Conservation (phyloP, 2,797 vertebrate genomes). For the Smutsia temminckii region DNA sequence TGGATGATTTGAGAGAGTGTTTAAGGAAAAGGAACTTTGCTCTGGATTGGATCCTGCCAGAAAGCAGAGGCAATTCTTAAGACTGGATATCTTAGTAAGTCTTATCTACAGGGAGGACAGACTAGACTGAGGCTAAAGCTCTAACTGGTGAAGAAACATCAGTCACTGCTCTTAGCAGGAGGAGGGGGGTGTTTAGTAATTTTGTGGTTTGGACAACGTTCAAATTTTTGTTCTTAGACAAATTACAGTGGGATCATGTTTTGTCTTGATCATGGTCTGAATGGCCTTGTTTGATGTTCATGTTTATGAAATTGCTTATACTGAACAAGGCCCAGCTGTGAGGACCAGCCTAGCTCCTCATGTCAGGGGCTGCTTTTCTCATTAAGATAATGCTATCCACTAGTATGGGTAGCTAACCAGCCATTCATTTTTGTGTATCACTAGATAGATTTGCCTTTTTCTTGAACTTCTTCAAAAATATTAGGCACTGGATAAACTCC, state of each 20-base stretch:
- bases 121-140: not conserved
- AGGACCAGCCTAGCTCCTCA: not conserved
- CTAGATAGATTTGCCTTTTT: not conserved
- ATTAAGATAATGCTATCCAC: not conserved
- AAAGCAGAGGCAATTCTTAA: constrained; percentile 16
- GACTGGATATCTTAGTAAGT: not conserved
- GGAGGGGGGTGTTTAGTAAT: not conserved
- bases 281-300: not conserved
- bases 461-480: constrained; percentile 16
- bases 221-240: not conserved
- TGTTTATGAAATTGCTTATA: not conserved
- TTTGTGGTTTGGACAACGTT: constrained; percentile 9
- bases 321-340: not conserved
- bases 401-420: not conserved
- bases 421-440: not conserved
- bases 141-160: not conserved
- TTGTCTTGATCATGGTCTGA: not conserved
- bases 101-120: not conserved
- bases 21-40: not conserved
- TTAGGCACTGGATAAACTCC: not conserved
- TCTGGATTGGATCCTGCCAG: not conserved
- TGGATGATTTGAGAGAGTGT: not conserved
- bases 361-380: not conserved
- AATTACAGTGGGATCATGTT: not conserved
- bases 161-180: not conserved